Percentiles rank a stretch among this genome's conserved stretches.
Conservation (phyloP, 2,797 vertebrate genomes). For the Micromesistius poutassou region DNA sequence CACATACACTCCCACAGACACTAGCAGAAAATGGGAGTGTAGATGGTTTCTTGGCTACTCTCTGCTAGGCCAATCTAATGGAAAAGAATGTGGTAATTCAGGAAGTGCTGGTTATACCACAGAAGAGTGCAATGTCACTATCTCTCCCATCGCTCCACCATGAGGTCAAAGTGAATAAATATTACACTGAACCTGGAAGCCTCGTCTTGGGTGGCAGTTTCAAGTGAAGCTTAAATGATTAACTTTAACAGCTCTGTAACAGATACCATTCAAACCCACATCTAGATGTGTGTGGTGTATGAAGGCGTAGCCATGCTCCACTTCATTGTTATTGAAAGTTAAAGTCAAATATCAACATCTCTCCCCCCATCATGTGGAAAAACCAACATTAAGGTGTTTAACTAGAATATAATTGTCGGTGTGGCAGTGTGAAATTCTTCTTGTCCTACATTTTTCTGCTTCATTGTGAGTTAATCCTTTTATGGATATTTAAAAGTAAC, state of each 20-base stretch:
- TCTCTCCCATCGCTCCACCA: slow-evolving; percentile 1
- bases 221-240: neutral
- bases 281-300: neutral
- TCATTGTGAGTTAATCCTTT: neutral
- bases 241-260: neutral
- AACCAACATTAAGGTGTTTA: neutral
- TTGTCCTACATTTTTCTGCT: neutral
- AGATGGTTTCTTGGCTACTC: slow-evolving; percentile 24
- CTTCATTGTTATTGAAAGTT: neutral
- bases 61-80: slow-evolving; percentile 43
- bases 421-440: neutral
- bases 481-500: neutral
- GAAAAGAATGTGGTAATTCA: slow-evolving; percentile 71
- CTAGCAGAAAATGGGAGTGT: slow-evolving; percentile 38
- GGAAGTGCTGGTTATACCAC: slow-evolving; percentile 53
- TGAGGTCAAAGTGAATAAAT: neutral
- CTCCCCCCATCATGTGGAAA: neutral
- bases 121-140: slow-evolving; percentile 9
- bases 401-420: neutral
- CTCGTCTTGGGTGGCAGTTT: neutral
- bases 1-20: slow-evolving; percentile 38
- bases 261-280: neutral
- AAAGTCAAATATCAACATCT: neutral
- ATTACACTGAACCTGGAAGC: neutral
- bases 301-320: neutral